These are phyloP conservation scores for Hippocampus mohnikei DNA, from an alignment of 2,113 vertebrate species.

Conservation along the genomic window DNA sequence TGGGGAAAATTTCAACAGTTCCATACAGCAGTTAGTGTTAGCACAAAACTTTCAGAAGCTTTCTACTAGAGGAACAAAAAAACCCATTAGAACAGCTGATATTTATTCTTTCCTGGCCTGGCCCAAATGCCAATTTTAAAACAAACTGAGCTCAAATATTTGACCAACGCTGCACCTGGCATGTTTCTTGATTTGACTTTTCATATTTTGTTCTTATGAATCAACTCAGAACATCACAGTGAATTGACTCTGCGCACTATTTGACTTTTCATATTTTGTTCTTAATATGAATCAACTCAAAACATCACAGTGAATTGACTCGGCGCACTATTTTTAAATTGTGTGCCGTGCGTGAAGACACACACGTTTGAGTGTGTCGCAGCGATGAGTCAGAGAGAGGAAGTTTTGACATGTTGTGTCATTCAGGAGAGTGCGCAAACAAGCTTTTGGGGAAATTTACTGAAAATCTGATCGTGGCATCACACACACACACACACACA, in stretches of 20 bases:
- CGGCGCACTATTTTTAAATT: neutral
- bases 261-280: neutral
- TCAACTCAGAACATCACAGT: neutral
- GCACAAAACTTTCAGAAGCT: too few species aligned
- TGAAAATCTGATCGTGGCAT: neutral
- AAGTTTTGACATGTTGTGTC: slow-evolving; percentile 37
- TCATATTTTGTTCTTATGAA: neutral
- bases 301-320: neutral
- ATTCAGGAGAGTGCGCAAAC: slow-evolving; percentile 8
- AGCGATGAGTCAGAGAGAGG: slow-evolving; percentile 20
- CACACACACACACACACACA: too few species aligned
- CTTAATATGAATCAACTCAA: neutral
- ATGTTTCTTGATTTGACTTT: neutral
- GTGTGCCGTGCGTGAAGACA: neutral
- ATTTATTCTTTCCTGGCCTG: neutral
- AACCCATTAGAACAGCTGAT: neutral
- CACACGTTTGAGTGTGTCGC: slow-evolving; percentile 4
- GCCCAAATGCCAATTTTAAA: neutral
- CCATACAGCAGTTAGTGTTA: too few species aligned
- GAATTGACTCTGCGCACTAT: neutral
- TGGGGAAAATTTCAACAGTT: too few species aligned
- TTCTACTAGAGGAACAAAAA: too few species aligned
- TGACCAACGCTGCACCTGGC: neutral
- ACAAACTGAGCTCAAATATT: neutral
- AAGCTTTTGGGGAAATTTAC: slow-evolving; percentile 14